Base-by-base conservation (phyloP, 2,797 vertebrate genomes). In the Pelobates cultripes region DNA sequence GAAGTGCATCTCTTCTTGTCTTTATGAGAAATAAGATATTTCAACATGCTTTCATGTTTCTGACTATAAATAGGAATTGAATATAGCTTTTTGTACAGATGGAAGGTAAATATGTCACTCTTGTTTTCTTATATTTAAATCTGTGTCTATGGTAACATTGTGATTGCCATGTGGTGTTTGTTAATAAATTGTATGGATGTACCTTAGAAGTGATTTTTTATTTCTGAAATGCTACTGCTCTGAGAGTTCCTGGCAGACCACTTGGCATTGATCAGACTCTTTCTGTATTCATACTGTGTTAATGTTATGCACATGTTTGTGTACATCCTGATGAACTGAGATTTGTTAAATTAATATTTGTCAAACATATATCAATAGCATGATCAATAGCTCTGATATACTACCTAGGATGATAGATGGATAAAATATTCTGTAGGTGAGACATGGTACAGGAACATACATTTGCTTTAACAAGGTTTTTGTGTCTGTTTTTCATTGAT, bases 81-180 rank as follows among this genome's bases (percentile, higher is more conserved):
- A 67, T 51, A 73, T 64, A 53, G 45, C 6, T 41, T 43, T 14
- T 5, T 73, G 70, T 73, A 79, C 77, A 79, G 57, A 79, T 79
- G 77, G 70, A 64, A 63, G 77, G 70, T 53, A 72, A 70, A 79
- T 79, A 73, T 79, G 77, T 43, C 70, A 53, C 28, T 42, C 51
- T 72, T 64, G 43, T 72, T 72, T 80, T 67, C 44, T 66, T 53
- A 15, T 51, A 70, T 43, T 40, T n/a, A 67, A 55, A 80, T 70
- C 61, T 73, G 78, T 73, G 78, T 64, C 70, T 73, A 73, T 79
- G 70, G 70, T 73, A 80, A 73, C 61, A 73, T 15, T 80, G 40
- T 73, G n/a, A 68, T 67, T 55, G 55, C 63, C 61, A 79, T 79
- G 70, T 73, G 70, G 60, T 53, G 60, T 51, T 71, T 63, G 68